phyloP scores from a whole-genome alignment of 2,888 invertebrate genomes.

The Sicus ferrugineus region DNA sequence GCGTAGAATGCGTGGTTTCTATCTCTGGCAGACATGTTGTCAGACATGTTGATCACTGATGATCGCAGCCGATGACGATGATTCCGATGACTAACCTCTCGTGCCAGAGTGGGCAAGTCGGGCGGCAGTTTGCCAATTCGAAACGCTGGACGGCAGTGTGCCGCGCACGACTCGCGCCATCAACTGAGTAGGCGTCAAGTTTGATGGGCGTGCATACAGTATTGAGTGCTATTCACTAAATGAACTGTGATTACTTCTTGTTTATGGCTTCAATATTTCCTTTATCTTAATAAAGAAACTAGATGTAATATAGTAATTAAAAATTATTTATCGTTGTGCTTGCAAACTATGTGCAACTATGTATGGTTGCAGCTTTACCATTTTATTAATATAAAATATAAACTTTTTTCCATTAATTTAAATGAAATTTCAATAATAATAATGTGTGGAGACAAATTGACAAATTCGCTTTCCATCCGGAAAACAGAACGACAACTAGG shows the following conservation, averaged over 20 bases:
- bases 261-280: not conserved
- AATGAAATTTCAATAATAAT: not conserved
- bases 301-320: not conserved
- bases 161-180: not conserved
- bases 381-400: not conserved
- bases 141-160: not conserved
- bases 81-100: not conserved
- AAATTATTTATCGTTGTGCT: no score
- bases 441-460: not conserved
- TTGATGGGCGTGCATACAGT: not conserved
- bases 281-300: not conserved
- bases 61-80: constrained; percentile 1
- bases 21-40: constrained; percentile 13
- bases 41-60: constrained; percentile 1
- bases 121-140: constrained; percentile 13
- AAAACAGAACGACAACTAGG: constrained; percentile 1
- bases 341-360: not conserved
- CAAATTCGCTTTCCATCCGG: not conserved
- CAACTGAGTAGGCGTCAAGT: no score
- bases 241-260: not conserved
- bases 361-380: not conserved
- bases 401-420: not conserved
- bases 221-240: not conserved
- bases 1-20: not conserved
- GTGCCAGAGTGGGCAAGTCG: not conserved